These are phyloP conservation scores for Buceros bicornis DNA, from an alignment of 2,797 vertebrate species.

Conservation along the genomic window DNA sequence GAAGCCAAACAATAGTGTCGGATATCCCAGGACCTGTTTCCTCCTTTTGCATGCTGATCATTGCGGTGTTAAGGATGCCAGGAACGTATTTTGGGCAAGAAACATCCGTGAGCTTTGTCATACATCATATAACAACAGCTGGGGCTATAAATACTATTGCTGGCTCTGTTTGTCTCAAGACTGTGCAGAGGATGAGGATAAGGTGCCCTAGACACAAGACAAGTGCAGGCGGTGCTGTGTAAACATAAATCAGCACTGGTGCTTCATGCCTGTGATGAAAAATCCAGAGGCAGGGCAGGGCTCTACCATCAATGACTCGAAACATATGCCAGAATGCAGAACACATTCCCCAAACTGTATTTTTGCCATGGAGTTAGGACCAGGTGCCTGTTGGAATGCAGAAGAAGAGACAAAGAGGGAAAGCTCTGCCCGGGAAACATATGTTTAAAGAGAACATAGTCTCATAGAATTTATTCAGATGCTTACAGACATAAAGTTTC, in stretches of 20 bases:
- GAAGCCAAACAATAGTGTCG: not conserved
- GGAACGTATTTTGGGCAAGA: not conserved
- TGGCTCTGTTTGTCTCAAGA: not conserved
- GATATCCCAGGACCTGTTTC: not conserved
- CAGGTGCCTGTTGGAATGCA: too few relatives aligned
- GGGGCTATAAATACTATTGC: not conserved
- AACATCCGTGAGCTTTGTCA: not conserved
- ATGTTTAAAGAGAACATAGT: too few relatives aligned
- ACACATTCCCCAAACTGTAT: not conserved
- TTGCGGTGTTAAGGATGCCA: not conserved
- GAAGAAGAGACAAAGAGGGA: too few relatives aligned
- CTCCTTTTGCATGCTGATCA: not conserved
- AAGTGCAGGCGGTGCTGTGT: not conserved
- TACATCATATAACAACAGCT: not conserved
- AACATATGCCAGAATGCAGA: not conserved
- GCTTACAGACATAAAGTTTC: too few relatives aligned
- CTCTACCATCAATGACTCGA: not conserved
- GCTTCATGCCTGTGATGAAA: not conserved
- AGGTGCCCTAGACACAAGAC: not conserved
- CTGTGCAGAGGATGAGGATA: not conserved
- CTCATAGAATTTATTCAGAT: too few relatives aligned
- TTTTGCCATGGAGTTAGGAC: not conserved
- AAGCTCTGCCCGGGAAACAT: too few relatives aligned
- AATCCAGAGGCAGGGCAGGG: not conserved
- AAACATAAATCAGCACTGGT: not conserved